A percentile compares a stretch with the other conserved stretches of the same genome.
Evolutionary conservation across 2,888 invertebrate species (phyloP).

Genomic region (Noctua janthe): DNA sequence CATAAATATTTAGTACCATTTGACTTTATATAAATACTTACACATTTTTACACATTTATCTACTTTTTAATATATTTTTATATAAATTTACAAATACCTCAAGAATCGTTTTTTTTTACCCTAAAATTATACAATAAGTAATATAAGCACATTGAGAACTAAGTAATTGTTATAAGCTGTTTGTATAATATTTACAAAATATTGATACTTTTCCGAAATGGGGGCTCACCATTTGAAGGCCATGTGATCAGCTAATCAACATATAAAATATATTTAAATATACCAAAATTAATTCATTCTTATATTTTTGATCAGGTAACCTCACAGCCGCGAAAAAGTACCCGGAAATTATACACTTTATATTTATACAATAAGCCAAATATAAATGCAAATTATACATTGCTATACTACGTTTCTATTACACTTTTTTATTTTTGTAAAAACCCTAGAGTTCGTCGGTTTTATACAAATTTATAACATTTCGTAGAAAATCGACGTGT

Average conservation of each 20-base stretch:
- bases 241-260: conserved; percentile 77
- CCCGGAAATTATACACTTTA: conserved; percentile 60
- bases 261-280: conserved; percentile 61
- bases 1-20: conserved; percentile 69
- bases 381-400: conserved; percentile 61
- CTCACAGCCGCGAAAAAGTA: conserved; percentile 82
- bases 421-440: conserved; percentile 54
- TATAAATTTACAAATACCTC: conserved; percentile 66
- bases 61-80: conserved; percentile 64
- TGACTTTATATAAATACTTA: conserved; percentile 63
- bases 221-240: conserved; percentile 87
- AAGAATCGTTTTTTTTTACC: conserved; percentile 51
- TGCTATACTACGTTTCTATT: conserved; percentile 49
- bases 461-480: conserved; percentile 52
- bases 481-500: conserved; percentile 50
- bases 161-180: conserved; percentile 47
- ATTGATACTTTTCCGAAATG: conserved; percentile 84
- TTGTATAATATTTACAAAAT: conserved; percentile 68
- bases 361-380: conserved; percentile 59
- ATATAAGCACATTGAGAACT: conserved; percentile 64
- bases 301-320: conserved; percentile 75
- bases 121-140: conserved; percentile 53
- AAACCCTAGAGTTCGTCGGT: conserved; percentile 47
- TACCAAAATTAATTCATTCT: conserved; percentile 54
- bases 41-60: conserved; percentile 68